Evolutionary conservation across 2,888 invertebrate genomes (phyloP), one percentile per base, ranked within the genome.

Genomic region (Drosophila greeni): DNA sequence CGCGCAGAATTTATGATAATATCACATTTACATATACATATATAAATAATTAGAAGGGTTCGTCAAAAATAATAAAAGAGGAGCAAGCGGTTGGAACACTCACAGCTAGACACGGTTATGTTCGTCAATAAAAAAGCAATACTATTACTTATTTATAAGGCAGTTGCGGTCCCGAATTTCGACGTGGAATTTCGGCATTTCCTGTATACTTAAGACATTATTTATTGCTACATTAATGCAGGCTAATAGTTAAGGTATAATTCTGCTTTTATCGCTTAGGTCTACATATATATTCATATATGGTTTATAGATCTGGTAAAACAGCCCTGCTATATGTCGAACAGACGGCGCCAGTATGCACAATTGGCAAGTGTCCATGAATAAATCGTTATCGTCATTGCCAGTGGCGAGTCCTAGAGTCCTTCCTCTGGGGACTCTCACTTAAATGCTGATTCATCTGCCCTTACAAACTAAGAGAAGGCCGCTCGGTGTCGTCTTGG

Each of bases 101-200:
- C 33, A 20, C 64, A 80, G 81, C 72, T 74, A 45, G 55, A 57
- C 56, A 65, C 53, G 52, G 62, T 64, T 62, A 55, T 47, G 62
- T 56, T 74, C n/a, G 60, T 69, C 56, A 40, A 47, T 66, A 51
- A 59, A 62, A 62, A 66, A 62, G 66, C 71, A 81, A 77, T 77
- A 75, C 82, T 83, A 69, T 83, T 84, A 73, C 74, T 84, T 84
- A 84, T 70, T 59, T 69, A 64, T 67, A 79, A 79, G 79, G 79
- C 79, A 79, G 79, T 82, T 68, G 70, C 61, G 82, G 76, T 65
- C 64, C 57, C 74, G 72, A 74, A 60, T 72, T 68, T 70, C 53
- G 40, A 60, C 67, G 31, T 37, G 48, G 59, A 45, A 39, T 64
- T 55, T 57, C 48, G 72, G 54, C 43, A 40, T 23, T 23, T 54